Conservation (phyloP, 2,888 invertebrate genomes). For the Archips crataeganus region DNA sequence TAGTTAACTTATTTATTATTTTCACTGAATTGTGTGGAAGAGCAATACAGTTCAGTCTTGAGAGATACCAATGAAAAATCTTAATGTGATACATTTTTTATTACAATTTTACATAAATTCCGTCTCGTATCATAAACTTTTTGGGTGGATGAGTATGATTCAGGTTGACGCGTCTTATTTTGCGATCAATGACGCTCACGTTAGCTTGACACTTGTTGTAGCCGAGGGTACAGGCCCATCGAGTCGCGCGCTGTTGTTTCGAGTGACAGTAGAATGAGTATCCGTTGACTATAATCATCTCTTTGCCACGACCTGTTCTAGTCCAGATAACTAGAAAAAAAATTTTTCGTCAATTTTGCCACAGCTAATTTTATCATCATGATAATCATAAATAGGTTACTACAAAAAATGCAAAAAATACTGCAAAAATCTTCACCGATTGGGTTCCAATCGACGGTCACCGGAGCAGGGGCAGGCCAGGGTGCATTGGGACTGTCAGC, state of each 20-base stretch:
- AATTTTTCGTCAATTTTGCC: not conserved
- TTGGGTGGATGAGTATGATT: not conserved
- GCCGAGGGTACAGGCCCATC: constrained; percentile 1
- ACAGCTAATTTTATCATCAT: no score
- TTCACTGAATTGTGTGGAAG: no score
- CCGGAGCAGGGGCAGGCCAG: no score
- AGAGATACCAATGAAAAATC: no score
- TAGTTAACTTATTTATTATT: no score
- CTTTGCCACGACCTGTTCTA: not conserved
- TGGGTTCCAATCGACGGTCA: no score
- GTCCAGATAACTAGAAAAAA: constrained; percentile 11
- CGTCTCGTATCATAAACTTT: not conserved
- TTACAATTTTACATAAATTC: not conserved
- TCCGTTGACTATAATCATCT: not conserved
- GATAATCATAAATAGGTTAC: no score
- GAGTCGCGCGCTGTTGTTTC: not conserved
- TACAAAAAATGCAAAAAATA: no score
- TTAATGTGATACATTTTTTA: not conserved
- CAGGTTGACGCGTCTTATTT: not conserved
- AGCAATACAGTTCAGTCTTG: no score
- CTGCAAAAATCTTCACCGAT: no score
- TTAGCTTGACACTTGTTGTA: not conserved
- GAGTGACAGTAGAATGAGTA: constrained; percentile 7
- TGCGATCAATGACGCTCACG: not conserved
- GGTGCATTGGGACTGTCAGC: no score